phyloP scores from a whole-genome alignment of 2,797 vertebrate species.

The Cyprinella venusta region DNA sequence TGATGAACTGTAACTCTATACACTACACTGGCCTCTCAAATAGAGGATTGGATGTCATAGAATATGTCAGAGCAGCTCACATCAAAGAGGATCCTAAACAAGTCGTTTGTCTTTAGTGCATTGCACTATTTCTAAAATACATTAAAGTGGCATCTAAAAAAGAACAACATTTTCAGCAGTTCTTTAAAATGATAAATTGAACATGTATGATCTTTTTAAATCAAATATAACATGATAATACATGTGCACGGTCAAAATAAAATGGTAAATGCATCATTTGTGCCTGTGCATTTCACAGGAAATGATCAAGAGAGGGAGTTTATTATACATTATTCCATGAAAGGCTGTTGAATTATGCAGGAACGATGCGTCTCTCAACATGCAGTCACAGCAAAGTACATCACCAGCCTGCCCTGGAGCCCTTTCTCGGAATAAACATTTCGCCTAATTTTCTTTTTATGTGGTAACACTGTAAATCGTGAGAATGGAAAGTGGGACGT shows the following conservation, averaged over 20 bases:
- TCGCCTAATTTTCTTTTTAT: constrained; percentile 7
- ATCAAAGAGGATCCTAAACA: constrained; percentile 27
- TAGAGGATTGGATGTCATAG: constrained; percentile 49
- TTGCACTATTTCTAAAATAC: constrained; percentile 8
- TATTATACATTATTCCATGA: constrained; percentile 42
- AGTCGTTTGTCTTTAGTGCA: not conserved
- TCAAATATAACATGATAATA: not conserved
- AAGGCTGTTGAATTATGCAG: constrained; percentile 61
- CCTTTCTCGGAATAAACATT: constrained; percentile 25
- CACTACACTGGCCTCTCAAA: constrained; percentile 35
- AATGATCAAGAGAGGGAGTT: constrained; percentile 13
- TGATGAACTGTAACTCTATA: constrained; percentile 49
- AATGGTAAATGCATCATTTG: constrained; percentile 36
- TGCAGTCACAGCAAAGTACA: constrained; percentile 42
- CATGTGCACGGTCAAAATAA: not conserved
- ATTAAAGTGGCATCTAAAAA: not conserved
- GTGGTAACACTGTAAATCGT: constrained; percentile 18
- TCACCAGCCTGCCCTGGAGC: constrained; percentile 28
- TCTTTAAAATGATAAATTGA: not conserved
- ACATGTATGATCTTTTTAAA: not conserved
- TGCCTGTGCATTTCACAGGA: constrained; percentile 22
- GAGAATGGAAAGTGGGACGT: not conserved
- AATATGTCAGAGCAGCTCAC: constrained; percentile 31
- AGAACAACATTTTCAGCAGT: not conserved
- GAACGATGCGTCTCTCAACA: constrained; percentile 35